Evolutionary conservation across 2,113 vertebrate genomes (phyloP), one percentile per base, ranked within the genome.

Genomic region (Eulemur macaco): DNA sequence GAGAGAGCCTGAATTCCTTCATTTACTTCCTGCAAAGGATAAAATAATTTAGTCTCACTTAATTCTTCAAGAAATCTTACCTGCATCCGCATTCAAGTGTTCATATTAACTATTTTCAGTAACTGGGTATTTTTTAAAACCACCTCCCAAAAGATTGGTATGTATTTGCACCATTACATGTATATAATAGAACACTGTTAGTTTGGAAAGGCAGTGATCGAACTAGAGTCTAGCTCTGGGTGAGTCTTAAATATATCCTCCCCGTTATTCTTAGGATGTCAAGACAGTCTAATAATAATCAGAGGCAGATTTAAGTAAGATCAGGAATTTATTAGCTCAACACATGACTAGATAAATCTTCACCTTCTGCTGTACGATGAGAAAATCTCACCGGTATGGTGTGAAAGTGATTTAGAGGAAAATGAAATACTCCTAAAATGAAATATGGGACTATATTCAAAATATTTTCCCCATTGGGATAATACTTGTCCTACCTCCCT

Each of bases 1-100:
- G 99, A 99, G 86, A 99, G 99, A 5, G 99, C 99, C 31, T 99
- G 99, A 27, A 99, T 98, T 3, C 98, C 99, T 98, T 99, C 99
- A 0, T 99, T 99, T 11, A 99, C 99, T 87, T 99, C 99, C 99
- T 99, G 93, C n/a, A 31, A 90, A 69, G 37, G 94, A 83, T 8
- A 87, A 89, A 83, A 89, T 68, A 31, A 66, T 1, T 80, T 27
- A 81, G 71, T 27, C 17, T 83, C 29, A 69, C 29, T 91, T 68
- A 45, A 29, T 42, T 85, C 18, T 54, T 50, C 60, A 73, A 86
- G 31, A 58, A 86, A 78, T 34, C 17, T 92, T 31, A 45, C 9
- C 20, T 27, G 20, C 34, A 17, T 31, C 66, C 39, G 47, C 8
- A 83, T 77, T 73, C 15, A 50, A 64, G 42, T 81, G 25, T 50